Base-by-base conservation (phyloP, 2,888 invertebrate genomes). In the Oscheius onirici region DNA sequence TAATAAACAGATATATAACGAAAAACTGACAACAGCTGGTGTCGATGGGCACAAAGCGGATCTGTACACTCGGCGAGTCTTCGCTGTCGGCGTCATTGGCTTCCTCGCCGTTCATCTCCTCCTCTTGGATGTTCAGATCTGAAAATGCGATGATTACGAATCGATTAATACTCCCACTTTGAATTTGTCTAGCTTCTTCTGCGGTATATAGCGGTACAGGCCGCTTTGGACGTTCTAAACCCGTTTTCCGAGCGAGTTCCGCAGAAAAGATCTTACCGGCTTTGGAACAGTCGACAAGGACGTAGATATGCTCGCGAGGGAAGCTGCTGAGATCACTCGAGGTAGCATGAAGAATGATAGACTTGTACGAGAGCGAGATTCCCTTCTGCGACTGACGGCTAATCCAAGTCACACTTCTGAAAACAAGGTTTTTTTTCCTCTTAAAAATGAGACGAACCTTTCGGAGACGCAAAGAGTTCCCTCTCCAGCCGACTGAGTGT, bases 281-380 rank as follows among this genome's bases (percentile, higher is more conserved):
- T 72, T 75, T 80, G 40, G 72, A 73, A 13, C 91, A 91, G 86
- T 93, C 92, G 17, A 93, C 89, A 89, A 93, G 92, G 80, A 93
- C 88, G 83, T 92, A 93, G 3, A 94, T 89, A 80, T 92, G 92
- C 43, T 92, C 91, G 2, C 91, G 90, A 0, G 92, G 92, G 88
- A 91, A 91, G 54, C 90, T 88, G 74, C 89, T 89, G 46, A 90
- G 87, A 77, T 93, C 93, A 79, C 92, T 89, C 61, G 93, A 92
- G 22, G 93, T 90, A 0, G 93, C 94, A 84, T 94, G 93, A 13
- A 93, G 89, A 0, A 92, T 91, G 86, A 94, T 93, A 82, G 91
- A 91, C 1, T 91, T 92, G 87, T 93, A 94, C 79, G 92, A 89
- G 69, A 94, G 88, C 0, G 92, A 91, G 84, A 94, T 92, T 28